A percentile compares a stretch with the other conserved stretches of the same genome.
Conservation (phyloP, 2,113 vertebrate species). For the Perccottus glenii region DNA sequence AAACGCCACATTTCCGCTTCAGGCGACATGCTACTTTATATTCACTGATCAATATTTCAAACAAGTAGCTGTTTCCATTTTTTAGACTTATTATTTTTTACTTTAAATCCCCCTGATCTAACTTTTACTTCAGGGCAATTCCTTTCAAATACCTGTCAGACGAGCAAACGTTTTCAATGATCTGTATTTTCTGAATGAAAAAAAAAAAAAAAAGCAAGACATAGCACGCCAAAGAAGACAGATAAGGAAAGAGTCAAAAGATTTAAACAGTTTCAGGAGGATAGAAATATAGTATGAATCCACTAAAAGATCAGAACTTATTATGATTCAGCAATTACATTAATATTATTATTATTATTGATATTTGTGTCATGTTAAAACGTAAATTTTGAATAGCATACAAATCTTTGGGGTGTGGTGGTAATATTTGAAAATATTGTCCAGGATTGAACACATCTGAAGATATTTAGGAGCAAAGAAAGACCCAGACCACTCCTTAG, state of each 20-base stretch:
- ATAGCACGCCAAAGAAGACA: too few species aligned
- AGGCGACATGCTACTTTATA: conserved; percentile 57
- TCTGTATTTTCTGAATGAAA: conserved; percentile 14
- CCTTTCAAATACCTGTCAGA: conserved; percentile 40
- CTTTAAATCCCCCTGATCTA: conserved; percentile 55
- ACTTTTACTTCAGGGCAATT: conserved; percentile 28
- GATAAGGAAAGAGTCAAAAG: too few species aligned
- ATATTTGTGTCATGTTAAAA: too few species aligned
- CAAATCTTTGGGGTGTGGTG: too few species aligned
- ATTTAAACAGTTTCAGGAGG: too few species aligned
- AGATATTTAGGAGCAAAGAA: neutral
- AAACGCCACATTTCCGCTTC: conserved; percentile 67
- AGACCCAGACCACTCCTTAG: neutral
- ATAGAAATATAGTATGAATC: too few species aligned
- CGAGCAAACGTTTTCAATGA: conserved; percentile 24
- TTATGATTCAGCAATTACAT: too few species aligned
- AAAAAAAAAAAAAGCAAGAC: conserved; percentile 2
- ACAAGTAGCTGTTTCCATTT: conserved; percentile 38
- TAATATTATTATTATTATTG: too few species aligned
- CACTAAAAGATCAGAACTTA: too few species aligned
- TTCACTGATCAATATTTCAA: conserved; percentile 68
- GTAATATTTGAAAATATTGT: too few species aligned
- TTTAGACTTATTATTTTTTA: conserved; percentile 48
- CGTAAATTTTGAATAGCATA: too few species aligned
- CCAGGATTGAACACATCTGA: too few species aligned